Evolutionary conservation across 2,888 invertebrate genomes (phyloP), one percentile per base, ranked within the genome.

Genomic region (Arrhopalites spinosus): DNA sequence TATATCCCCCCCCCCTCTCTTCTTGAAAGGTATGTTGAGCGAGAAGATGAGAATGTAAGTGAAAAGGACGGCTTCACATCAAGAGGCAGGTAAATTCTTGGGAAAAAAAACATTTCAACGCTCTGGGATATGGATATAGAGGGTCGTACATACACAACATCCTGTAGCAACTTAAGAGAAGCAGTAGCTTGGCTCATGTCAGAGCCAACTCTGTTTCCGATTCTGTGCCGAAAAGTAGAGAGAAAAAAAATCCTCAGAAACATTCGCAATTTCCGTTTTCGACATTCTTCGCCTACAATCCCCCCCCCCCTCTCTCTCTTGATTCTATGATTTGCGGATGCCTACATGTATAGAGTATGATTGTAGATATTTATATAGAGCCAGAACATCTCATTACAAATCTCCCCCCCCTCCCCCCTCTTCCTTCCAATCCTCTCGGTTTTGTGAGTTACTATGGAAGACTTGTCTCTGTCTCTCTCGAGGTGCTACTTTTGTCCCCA

Each of bases 51-150:
- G 63, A 72, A 72, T 72, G 47, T 63, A 72, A 72, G 72, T 47
- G 72, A 72, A 64, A 71, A 71, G 25, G 43, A 72, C 61, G 61
- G 45, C 72, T 72, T 72, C 63, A 72, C 30, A 61, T 72, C 72
- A 72, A 72, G 63, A 72, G 45, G 61, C 71, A 72, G 72, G 72
- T 72, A 72, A 72, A 72, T 72, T 61, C 72, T 72, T 61, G 63
- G 72, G n/a, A 63, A 72, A 64, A 63, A 63, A 47, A 61, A 45
- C 30, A 50, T 15, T 36, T 53, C 17, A n/a, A n/a, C 50, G n/a
- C 13, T 29, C 29, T 30, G 25, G 13, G 66, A 64, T 7, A 15
- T 30, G 53, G 25, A 30, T 36, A 17, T 25, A 64, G 29, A 29
- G n/a, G n/a, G n/a, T n/a, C n/a, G n/a, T 36, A 64, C 20, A 29